A percentile compares a stretch with the other conserved stretches of the same genome.
Evolutionary conservation across 2,113 vertebrate genomes (phyloP).

Genomic region (Tringa solitaria): DNA sequence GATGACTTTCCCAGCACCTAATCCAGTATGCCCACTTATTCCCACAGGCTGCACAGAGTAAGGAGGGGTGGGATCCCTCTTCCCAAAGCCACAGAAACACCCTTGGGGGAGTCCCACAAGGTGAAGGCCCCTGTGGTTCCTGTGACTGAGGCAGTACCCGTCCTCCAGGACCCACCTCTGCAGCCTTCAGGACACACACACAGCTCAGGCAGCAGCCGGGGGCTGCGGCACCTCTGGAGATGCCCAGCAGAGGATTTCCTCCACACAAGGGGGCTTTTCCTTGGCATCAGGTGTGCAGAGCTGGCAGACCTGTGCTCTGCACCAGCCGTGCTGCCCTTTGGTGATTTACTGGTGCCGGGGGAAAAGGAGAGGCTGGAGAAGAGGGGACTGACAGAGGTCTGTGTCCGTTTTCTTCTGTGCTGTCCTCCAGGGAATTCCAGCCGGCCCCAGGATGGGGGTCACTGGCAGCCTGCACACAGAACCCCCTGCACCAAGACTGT

Average conservation of each 20-base stretch:
- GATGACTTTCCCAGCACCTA: not conserved
- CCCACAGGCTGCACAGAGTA: not conserved
- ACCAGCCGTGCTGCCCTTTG: not conserved
- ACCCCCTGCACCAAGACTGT: not conserved
- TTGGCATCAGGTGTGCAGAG: not conserved
- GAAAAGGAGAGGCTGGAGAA: not conserved
- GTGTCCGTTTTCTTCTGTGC: accelerated
- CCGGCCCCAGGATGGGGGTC: not conserved
- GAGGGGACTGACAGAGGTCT: not conserved
- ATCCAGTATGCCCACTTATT: accelerated
- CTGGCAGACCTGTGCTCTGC: not conserved
- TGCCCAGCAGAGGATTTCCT: not conserved
- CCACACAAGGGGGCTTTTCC: not conserved
- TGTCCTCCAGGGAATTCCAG: not conserved
- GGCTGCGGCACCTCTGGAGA: not conserved
- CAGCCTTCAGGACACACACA: not conserved
- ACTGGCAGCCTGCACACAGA: not conserved
- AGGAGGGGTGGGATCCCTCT: not conserved
- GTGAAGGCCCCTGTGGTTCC: not conserved
- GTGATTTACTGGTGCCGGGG: not conserved
- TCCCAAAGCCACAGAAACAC: not conserved
- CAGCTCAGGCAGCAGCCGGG: not conserved
- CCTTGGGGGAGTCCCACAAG: not conserved
- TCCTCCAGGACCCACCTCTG: not conserved
- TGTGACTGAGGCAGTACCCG: not conserved